Conservation (phyloP, 2,113 vertebrate species). For the Antigone vipio region DNA sequence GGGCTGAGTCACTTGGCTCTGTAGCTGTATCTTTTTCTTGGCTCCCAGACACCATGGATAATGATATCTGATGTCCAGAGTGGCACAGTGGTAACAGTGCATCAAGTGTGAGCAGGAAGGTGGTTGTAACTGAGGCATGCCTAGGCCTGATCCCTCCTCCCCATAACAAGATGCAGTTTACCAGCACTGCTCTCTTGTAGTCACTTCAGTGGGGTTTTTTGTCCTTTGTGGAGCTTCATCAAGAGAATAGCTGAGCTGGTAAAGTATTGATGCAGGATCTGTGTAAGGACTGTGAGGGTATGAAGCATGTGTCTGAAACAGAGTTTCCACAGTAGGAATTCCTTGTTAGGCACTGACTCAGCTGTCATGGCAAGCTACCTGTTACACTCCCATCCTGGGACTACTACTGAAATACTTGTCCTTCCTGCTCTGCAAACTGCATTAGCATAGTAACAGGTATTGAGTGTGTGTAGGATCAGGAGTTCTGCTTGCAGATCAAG, state of each 20-base stretch:
- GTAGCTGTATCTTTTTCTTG: accelerated
- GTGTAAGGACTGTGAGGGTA: background rate
- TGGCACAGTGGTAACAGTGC: background rate
- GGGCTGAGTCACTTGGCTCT: background rate
- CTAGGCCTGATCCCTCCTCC: background rate
- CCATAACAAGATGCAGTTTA: background rate
- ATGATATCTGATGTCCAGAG: background rate
- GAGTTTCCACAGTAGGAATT: background rate
- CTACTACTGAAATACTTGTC: conserved; percentile 41
- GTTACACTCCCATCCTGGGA: background rate
- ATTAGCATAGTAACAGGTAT: background rate
- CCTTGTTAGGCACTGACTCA: background rate
- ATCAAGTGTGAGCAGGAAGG: background rate
- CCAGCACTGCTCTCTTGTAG: background rate
- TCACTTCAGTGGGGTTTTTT: background rate
- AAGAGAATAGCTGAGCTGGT: background rate
- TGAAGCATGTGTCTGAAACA: background rate
- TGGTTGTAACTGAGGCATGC: background rate
- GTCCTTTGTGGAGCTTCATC: background rate
- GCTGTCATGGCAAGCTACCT: background rate
- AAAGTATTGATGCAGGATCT: background rate
- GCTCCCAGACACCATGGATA: background rate
- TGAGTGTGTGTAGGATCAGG: conserved; percentile 7
- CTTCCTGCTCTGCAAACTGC: conserved; percentile 30
- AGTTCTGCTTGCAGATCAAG: background rate